Conservation (phyloP, 2,888 invertebrate species). For the Nomada flava region DNA sequence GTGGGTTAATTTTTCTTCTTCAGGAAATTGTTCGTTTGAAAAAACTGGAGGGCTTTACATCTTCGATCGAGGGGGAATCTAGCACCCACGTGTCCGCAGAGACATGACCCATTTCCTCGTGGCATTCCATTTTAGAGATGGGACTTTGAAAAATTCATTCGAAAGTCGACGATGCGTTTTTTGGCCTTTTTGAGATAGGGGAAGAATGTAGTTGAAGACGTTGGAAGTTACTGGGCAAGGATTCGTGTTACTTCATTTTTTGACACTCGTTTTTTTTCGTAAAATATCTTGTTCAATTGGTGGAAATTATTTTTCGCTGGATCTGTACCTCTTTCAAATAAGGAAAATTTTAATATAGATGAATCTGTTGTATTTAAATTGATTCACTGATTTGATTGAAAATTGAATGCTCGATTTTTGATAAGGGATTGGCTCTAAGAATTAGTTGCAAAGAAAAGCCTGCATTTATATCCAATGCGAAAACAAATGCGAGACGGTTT, state of each 20-base stretch:
- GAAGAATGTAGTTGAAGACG: not conserved
- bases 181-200: no score
- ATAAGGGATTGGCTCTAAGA: no score
- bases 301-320: no score
- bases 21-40: not conserved
- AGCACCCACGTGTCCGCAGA: conserved; percentile 20
- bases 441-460: no score
- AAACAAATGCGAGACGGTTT: not conserved
- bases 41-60: not conserved
- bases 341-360: no score
- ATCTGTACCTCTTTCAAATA: no score
- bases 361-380: no score
- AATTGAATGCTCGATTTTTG: no score
- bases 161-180: not conserved
- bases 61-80: conserved; percentile 18
- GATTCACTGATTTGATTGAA: no score
- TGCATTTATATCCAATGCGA: not conserved
- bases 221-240: not conserved
- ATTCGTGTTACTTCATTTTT: no score
- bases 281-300: no score
- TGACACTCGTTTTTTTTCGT: no score
- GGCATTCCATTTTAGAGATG: conserved; percentile 33
- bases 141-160: conserved; percentile 44
- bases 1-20: not conserved
- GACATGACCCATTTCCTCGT: conserved; percentile 33